Evolutionary conservation across 2,797 vertebrate genomes (phyloP), one percentile per base, ranked within the genome.

Genomic region (Chelonia mydas): DNA sequence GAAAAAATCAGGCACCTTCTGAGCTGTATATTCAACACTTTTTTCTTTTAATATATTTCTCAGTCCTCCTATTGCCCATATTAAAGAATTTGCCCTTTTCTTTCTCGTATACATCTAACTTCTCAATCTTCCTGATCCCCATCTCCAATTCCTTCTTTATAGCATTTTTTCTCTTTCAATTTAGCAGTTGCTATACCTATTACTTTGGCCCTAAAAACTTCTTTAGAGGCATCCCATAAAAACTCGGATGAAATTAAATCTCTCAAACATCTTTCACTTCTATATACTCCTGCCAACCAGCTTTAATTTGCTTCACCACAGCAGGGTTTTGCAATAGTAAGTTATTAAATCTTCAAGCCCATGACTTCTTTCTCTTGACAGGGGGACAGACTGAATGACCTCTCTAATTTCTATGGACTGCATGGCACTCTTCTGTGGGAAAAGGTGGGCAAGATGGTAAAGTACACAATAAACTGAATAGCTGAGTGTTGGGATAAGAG

Each of bases 321-420:
- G 54, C 5, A 88, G 80, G 93, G 83, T 85, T 90, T 89, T 90
- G 72, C 93, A 93, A 91, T 21, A 89, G 84, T 74, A 94, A 95
- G 53, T 86, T 96, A 90, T 94, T 92, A 96, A 95, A 96, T 94
- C 94, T 90, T 59, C 87, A 83, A 90, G 84, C 21, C 74, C 86
- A 33, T 23, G 87, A 83, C 65, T 95, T 87, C 85, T 53, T 94
- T 81, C 61, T 81, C 92, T 90, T 95, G 94, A 95, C 90, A 93
- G 74, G 5, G 81, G 90, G 89, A 92, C 2, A 94, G 88, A 61
- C 78, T 92, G 84, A 95, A 94, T 80, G 90, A 93, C 93, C 91
- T 93, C 90, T 83, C 81, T 94, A 95, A 96, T 95, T 95, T 89
- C 41, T 88, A 25, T 17, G 83, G 90, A 85, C 31, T 45, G 55